Evolutionary conservation across 2,113 vertebrate species (phyloP).

Genomic region (Stegostoma tigrinum): DNA sequence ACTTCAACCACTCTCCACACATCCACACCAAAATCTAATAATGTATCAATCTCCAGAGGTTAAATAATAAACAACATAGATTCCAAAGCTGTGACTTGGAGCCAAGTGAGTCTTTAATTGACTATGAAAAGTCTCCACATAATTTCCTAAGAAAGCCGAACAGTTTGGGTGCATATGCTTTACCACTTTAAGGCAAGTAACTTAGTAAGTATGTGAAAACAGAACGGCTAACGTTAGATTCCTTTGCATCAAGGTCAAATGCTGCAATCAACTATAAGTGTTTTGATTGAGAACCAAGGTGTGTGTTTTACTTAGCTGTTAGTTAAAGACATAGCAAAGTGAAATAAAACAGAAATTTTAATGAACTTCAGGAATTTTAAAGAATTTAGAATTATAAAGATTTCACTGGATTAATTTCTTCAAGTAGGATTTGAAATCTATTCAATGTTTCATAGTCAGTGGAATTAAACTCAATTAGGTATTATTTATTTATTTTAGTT

Average conservation of each 20-base stretch:
- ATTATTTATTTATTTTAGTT: not conserved
- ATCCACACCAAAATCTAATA: not conserved
- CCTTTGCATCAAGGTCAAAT: not conserved
- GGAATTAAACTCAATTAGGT: not conserved
- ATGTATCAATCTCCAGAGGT: conserved; percentile 9
- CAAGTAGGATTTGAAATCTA: not conserved
- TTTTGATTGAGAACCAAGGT: conserved; percentile 10
- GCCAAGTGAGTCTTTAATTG: conserved; percentile 6
- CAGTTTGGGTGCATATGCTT: not conserved
- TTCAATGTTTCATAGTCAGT: not conserved
- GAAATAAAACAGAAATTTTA: conserved; percentile 10
- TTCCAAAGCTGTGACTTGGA: conserved; percentile 15
- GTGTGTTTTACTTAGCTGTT: not conserved
- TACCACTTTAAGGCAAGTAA: conserved; percentile 18
- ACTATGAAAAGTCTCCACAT: conserved; percentile 24
- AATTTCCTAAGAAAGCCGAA: not conserved
- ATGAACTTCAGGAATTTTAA: not conserved
- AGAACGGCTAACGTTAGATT: not conserved
- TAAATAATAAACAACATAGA: conserved; percentile 26
- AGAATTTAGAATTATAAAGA: not conserved
- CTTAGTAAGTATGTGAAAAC: conserved; percentile 8
- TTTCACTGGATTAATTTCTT: not conserved
- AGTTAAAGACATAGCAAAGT: not conserved
- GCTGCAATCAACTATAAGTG: not conserved
- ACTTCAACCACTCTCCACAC: not conserved